These are phyloP conservation scores for Sepioteuthis lessoniana DNA, from an alignment of 2,888 invertebrate genomes.

Conservation along the genomic window DNA sequence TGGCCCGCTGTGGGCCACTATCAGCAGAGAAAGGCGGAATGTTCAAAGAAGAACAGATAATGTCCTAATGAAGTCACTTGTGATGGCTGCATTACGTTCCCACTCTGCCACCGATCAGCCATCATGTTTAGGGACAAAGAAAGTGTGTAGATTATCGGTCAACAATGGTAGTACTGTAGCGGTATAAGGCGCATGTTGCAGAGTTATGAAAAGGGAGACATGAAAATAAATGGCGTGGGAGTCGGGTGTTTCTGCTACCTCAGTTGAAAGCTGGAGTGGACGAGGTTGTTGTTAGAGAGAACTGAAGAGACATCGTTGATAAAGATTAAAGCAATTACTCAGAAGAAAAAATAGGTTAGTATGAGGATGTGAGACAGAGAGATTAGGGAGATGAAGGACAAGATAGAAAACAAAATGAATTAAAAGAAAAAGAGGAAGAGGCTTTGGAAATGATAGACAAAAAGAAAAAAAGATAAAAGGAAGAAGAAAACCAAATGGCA, in stretches of 20 bases:
- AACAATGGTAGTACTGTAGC: neutral
- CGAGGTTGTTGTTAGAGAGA: no score
- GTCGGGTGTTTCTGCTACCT: no score
- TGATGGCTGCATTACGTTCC: neutral
- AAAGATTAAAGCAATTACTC: no score
- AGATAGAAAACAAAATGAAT: neutral
- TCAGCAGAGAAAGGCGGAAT: neutral
- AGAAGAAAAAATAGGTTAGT: no score
- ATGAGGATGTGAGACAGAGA: neutral
- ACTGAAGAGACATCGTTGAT: no score
- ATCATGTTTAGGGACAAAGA: neutral
- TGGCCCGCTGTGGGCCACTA: neutral
- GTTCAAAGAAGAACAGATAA: neutral
- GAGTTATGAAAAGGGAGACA: neutral
- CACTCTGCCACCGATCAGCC: neutral
- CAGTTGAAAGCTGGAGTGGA: no score
- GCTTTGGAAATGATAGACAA: no score
- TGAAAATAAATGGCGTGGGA: neutral
- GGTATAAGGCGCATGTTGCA: neutral
- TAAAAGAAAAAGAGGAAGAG: neutral
- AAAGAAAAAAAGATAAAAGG: no score
- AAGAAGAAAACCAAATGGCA: no score
- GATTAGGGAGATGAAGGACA: neutral
- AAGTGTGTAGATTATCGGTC: neutral
- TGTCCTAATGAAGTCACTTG: conserved; percentile 33